Conservation (phyloP, 2,113 vertebrate species). For the Lophura nycthemera region DNA sequence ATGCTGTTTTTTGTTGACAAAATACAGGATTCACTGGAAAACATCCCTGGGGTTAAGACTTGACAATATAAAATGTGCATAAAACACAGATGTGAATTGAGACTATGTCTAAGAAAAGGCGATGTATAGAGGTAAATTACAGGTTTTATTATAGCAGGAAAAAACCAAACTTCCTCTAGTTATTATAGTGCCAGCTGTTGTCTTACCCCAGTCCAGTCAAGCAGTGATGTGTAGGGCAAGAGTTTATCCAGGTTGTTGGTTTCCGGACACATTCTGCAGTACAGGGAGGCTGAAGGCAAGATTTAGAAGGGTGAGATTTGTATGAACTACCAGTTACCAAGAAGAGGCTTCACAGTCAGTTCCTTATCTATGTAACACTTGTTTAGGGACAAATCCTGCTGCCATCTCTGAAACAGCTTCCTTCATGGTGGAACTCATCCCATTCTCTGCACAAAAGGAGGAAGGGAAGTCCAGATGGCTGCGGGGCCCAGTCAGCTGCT, state of each 20-base stretch:
- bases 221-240: slow-evolving; percentile 87
- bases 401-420: slow-evolving; percentile 14
- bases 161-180: not conserved
- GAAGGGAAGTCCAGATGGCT: slow-evolving; percentile 66
- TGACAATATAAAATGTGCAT: not conserved
- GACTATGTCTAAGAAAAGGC: not conserved
- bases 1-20: not conserved
- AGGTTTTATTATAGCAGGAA: not conserved
- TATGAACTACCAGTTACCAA: not conserved
- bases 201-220: slow-evolving; percentile 85
- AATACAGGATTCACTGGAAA: not conserved
- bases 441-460: slow-evolving; percentile 60
- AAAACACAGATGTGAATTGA: not conserved
- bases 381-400: slow-evolving; percentile 16
- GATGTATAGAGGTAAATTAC: not conserved
- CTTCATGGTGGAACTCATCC: slow-evolving; percentile 30
- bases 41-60: not conserved
- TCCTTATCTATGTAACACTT: not conserved
- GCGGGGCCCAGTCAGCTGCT: slow-evolving; percentile 25
- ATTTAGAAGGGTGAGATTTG: not conserved
- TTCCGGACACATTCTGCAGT: slow-evolving; percentile 85
- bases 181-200: slow-evolving; percentile 1
- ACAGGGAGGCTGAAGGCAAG: slow-evolving; percentile 83
- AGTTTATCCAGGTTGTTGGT: slow-evolving; percentile 83
- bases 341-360: not conserved